Conservation (phyloP, 2,888 invertebrate species). For the Aelia acuminata region DNA sequence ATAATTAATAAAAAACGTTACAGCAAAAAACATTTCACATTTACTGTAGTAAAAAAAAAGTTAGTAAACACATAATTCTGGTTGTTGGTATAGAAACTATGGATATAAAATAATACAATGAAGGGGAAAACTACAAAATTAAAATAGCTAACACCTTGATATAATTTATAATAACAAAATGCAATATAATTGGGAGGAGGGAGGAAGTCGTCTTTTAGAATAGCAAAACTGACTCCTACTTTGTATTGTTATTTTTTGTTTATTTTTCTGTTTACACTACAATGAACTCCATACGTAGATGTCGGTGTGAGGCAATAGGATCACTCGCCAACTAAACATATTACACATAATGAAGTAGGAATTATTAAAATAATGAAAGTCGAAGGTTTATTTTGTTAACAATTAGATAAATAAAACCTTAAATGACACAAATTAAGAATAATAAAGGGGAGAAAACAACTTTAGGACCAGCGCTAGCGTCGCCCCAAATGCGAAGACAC, state of each 20-base stretch:
- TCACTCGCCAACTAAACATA: neutral
- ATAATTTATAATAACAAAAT: neutral
- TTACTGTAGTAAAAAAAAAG: too few relatives aligned
- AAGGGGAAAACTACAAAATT: neutral
- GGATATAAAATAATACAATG: neutral
- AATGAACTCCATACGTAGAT: neutral
- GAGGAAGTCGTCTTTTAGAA: too few relatives aligned
- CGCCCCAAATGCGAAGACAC: conserved; percentile 65
- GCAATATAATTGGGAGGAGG: neutral
- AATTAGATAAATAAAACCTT: neutral
- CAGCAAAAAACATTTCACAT: too few relatives aligned
- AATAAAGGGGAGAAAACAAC: neutral
- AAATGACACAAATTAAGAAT: neutral
- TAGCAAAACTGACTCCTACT: neutral
- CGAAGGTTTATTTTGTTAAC: neutral
- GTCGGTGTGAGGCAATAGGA: neutral
- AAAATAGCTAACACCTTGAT: too few relatives aligned
- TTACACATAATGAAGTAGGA: neutral
- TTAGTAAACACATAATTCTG: too few relatives aligned
- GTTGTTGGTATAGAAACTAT: too few relatives aligned
- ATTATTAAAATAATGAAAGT: neutral
- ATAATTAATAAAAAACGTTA: too few relatives aligned
- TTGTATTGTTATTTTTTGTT: conserved; percentile 5
- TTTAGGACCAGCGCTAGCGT: conserved; percentile 60
- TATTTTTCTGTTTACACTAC: conserved; percentile 23